phyloP scores from a whole-genome alignment of 2,113 vertebrate species.

The Melanotaenia duboulayi region DNA sequence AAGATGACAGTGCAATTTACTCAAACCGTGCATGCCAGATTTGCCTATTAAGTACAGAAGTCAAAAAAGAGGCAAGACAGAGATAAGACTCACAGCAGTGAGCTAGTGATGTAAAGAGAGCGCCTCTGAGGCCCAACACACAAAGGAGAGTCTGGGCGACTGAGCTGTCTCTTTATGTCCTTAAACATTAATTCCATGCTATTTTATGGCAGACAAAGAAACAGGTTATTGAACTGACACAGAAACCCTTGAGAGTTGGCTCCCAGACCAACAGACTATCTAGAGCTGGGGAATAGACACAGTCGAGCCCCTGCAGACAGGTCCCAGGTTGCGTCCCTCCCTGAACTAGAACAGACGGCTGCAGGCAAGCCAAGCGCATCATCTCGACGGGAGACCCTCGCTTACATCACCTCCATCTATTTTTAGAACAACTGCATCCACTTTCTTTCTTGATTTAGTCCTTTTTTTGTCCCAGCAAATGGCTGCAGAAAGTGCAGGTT shows the following conservation, averaged over 20 bases:
- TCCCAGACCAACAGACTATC: conserved; percentile 29
- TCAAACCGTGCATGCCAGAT: conserved; percentile 57
- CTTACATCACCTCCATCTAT: conserved; percentile 81
- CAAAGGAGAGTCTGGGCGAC: conserved; percentile 55
- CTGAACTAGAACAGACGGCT: conserved; percentile 77
- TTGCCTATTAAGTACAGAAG: conserved; percentile 67
- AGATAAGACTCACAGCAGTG: conserved; percentile 61
- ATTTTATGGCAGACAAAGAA: conserved; percentile 49
- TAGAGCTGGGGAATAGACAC: conserved; percentile 37
- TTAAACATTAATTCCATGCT: conserved; percentile 62
- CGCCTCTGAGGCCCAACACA: conserved; percentile 53
- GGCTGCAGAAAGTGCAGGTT: conserved; percentile 21
- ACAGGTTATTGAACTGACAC: conserved; percentile 47
- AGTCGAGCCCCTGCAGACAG: conserved; percentile 68
- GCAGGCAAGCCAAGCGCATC: conserved; percentile 68
- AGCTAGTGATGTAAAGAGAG: conserved; percentile 47
- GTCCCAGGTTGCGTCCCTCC: conserved; percentile 66
- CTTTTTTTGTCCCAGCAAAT: conserved; percentile 39
- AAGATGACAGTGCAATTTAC: conserved; percentile 71
- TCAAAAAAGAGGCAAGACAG: conserved; percentile 42
- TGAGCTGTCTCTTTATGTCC: conserved; percentile 62
- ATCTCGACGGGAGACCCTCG: conserved; percentile 77
- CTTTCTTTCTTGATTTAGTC: conserved; percentile 43
- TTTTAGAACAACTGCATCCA: conserved; percentile 77
- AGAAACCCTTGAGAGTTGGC: conserved; percentile 26